Base-by-base conservation (phyloP, 2,113 vertebrate species). In the Lasiurus cinereus region DNA sequence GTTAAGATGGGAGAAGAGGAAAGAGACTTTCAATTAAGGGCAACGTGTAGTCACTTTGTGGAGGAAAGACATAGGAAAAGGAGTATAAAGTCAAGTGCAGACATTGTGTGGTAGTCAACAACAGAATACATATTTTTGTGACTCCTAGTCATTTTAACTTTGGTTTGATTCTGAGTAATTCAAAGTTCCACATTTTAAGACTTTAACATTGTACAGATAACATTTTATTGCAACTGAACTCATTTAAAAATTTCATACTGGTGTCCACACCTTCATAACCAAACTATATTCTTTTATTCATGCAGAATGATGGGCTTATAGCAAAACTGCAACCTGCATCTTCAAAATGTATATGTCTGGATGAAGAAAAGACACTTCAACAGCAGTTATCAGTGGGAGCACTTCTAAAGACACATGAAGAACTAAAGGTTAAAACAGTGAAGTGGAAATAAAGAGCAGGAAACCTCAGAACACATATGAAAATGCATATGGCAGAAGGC, bases 221-320 rank as follows among this genome's bases (percentile, higher is more conserved):
- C 36, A 36, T 79, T 89, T 48, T 88, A 46, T 78, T 69, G 7
- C 10, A 94, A 29, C 24, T n/a, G 22, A 88, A 18, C 48, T 88
- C 85, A 79, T 79, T 66, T 91, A 22, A 88, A 33, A 70, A 43
- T 43, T 15, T 73, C 29, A 56, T 52, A 39, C 10, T 69, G 24
- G 48, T 9, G 78, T 64, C 39, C 39, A 10, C 8, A 70, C 24
- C 27, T 70, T 93, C 52, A 48, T 88, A 69, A 80, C 36, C 16
- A 56, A 92, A 39, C 39, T 29, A 59, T 59, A 22, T 59, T 59
- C 56, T 59, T 59, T 59, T 59, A 22, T 59, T 59, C 21, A 22
- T 62, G 50, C 93, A 99, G 99, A 97, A 98, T 95, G 97, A 98
- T 67, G 98, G 99, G 67, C 98, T 99, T 87, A 98, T 98, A 91